These are phyloP conservation scores for Botia kubotai DNA, from an alignment of 2,797 vertebrate genomes.

Conservation along the genomic window DNA sequence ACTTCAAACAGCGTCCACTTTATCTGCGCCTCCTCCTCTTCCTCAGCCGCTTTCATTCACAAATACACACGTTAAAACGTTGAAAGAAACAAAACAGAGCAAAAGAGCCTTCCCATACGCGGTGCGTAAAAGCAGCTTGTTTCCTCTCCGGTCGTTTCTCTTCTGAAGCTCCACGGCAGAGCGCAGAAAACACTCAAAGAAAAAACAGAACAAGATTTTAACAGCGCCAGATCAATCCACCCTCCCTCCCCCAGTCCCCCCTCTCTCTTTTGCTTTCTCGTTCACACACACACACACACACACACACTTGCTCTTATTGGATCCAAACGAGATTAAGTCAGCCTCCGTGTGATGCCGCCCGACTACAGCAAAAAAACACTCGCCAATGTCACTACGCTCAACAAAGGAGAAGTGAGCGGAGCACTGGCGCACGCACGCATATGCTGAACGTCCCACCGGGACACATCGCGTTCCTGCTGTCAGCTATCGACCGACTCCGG, in stretches of 20 bases:
- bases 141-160: conserved; percentile 47
- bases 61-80: conserved; percentile 51
- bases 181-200: conserved; percentile 80
- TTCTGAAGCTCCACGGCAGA: conserved; percentile 71
- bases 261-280: conserved; percentile 53
- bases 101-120: conserved; percentile 61
- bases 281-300: conserved; percentile 32
- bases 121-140: conserved; percentile 35
- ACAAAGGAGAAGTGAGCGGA: conserved; percentile 41
- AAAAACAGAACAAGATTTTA: conserved; percentile 76
- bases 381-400: conserved; percentile 48
- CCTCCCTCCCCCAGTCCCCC: conserved; percentile 58
- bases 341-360: conserved; percentile 71
- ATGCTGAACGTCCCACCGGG: conserved; percentile 26
- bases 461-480: conserved; percentile 49
- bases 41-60: conserved; percentile 72
- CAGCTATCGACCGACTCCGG: conserved; percentile 48
- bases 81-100: conserved; percentile 61
- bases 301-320: conserved; percentile 73
- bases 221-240: conserved; percentile 83
- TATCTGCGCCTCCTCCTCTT: conserved; percentile 68
- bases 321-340: conserved; percentile 78
- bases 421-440: conserved; percentile 11
- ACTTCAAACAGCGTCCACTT: conserved; percentile 70
- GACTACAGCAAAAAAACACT: conserved; percentile 59